Percentiles rank a stretch among this genome's conserved stretches.
phyloP scores from a whole-genome alignment of 2,888 invertebrate species.

The Julus scanicus region DNA sequence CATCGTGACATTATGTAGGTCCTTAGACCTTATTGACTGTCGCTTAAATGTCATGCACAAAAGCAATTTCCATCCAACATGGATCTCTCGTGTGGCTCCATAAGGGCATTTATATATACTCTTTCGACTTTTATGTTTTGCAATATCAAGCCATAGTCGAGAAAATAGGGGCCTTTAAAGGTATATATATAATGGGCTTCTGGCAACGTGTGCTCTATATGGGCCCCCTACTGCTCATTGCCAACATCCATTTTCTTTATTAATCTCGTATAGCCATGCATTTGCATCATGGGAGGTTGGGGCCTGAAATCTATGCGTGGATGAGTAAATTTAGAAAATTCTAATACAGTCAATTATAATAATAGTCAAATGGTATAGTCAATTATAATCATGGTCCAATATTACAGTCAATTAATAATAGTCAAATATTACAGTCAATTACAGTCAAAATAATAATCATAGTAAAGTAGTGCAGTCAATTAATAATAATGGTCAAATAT shows the following conservation, averaged over 20 bases:
- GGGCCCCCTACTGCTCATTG: slow-evolving; percentile 41
- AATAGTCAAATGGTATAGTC: no score
- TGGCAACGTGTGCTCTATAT: slow-evolving; percentile 14
- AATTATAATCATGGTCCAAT: no score
- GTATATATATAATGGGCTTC: not conserved
- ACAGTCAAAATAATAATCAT: no score
- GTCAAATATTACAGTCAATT: no score
- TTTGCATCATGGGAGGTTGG: slow-evolving; percentile 48
- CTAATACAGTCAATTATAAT: no score
- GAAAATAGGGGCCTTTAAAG: not conserved
- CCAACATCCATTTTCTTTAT: slow-evolving; percentile 54
- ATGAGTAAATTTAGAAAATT: no score
- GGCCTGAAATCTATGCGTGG: not conserved
- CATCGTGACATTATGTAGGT: slow-evolving; percentile 43
- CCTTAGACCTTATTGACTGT: not conserved
- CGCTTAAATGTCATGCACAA: slow-evolving; percentile 40
- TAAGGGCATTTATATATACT: slow-evolving; percentile 39
- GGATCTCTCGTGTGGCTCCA: slow-evolving; percentile 45
- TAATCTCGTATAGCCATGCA: slow-evolving; percentile 51
- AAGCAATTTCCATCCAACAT: slow-evolving; percentile 43
- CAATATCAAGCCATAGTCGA: not conserved
- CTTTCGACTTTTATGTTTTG: slow-evolving; percentile 34
- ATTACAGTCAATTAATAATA: no score
- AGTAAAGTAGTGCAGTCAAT: no score
- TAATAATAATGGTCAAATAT: no score